phyloP scores from a whole-genome alignment of 2,113 vertebrate species.

The Megaceryle torquata region DNA sequence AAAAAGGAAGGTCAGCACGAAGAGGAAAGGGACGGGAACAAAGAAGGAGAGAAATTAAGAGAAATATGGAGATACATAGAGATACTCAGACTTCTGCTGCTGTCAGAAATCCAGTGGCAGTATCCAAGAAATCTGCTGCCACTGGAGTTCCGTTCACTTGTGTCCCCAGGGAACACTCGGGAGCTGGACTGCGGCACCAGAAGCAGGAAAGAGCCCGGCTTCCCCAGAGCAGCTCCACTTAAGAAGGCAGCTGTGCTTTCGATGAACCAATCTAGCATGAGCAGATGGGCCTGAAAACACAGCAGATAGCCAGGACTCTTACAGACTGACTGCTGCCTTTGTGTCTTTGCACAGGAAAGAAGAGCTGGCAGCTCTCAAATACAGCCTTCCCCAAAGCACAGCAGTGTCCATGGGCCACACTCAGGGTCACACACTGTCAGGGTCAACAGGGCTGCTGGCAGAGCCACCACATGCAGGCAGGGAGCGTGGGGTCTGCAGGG shows the following conservation, averaged over 20 bases:
- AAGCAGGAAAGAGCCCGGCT: neutral
- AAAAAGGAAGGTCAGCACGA: neutral
- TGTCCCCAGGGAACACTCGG: neutral
- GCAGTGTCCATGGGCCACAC: rapidly evolving
- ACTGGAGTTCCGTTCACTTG: neutral
- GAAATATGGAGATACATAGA: neutral
- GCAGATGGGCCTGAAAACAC: neutral
- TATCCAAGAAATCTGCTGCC: neutral
- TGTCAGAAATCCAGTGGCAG: neutral
- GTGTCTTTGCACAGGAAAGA: neutral
- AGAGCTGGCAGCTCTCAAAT: neutral
- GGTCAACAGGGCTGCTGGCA: neutral
- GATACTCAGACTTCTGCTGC: neutral
- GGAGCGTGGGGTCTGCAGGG: rapidly evolving
- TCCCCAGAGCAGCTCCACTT: neutral
- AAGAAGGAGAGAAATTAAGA: neutral
- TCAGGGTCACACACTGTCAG: neutral
- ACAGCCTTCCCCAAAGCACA: neutral
- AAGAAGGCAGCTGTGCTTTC: neutral
- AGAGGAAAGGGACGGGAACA: neutral
- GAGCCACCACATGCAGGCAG: neutral
- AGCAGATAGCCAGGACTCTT: neutral
- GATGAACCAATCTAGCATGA: neutral
- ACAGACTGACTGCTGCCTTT: neutral
- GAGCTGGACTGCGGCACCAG: neutral